Base-by-base conservation (phyloP, 2,113 vertebrate species). In the Cavia aperea region DNA sequence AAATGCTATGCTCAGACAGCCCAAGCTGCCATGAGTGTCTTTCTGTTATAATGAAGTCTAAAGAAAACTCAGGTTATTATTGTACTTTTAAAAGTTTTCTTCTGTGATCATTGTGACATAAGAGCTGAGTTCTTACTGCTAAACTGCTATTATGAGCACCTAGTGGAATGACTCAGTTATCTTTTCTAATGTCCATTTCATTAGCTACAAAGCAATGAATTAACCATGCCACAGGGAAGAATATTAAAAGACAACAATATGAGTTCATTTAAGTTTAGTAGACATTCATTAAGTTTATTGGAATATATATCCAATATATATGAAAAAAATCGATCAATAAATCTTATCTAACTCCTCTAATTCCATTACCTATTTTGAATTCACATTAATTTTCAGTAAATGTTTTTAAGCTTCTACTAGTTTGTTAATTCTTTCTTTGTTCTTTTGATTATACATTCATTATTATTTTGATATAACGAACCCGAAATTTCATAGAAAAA, bases 401-500 rank as follows among this genome's bases (percentile, higher is more conserved):
- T 83, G 12, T 91, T 86, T 83, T 8, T 66, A 83, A 86, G 7
- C 2, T 94, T 84, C 75, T 77, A 10, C 31, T 85, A 21, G 81
- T 88, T 92, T 81, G 4, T 87, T 19, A 31, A 24, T 58, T 73
- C 7, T 83, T 93, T 84, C 18, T n/a, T 86, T 81, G 15, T 85
- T 90, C 4, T 9, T 86, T 89, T 86, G 31, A 14, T 78, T 92
- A 29, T 89, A 70, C 84, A 88, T 85, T 93, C 36, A 86, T 92
- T 92, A 77, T 63, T 13, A 86, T 92, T 94, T 82, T 90, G 24
- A 84, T 46, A 94, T 11, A 73, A 26, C 75, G 79, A 66, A 87
- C 62, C 63, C 70, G 39, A 77, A 62, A 92, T n/a, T 94, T 94
- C 68, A 93, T 39, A 85, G 73, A 23, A n/a, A 96, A 72, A 39